Percentiles rank a stretch among this genome's conserved stretches.
Conservation (phyloP, 2,113 vertebrate genomes). For the Columba livia region DNA sequence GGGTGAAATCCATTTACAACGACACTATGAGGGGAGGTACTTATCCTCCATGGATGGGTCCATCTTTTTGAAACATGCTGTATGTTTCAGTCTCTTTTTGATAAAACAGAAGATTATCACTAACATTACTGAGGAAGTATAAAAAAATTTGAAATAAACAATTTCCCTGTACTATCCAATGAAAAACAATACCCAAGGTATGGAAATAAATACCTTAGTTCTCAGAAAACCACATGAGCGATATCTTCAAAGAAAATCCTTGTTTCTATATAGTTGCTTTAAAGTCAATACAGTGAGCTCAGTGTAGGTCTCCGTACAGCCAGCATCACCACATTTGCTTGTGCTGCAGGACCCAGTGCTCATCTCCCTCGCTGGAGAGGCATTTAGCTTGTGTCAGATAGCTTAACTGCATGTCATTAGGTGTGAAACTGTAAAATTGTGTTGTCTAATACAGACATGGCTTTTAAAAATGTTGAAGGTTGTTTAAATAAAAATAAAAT, state of each 20-base stretch:
- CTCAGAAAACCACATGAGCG: not conserved
- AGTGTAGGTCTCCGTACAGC: not conserved
- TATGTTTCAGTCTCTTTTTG: not conserved
- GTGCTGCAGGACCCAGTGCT: not conserved
- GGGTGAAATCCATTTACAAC: slow-evolving; percentile 93
- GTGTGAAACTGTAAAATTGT: not conserved
- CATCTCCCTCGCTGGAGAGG: not conserved
- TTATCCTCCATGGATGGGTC: slow-evolving; percentile 83
- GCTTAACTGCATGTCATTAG: not conserved
- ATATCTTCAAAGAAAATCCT: not conserved
- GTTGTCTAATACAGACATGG: not conserved
- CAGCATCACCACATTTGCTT: not conserved
- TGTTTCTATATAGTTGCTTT: not conserved
- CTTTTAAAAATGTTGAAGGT: not conserved
- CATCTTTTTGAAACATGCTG: too few species aligned
- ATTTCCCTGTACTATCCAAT: not conserved
- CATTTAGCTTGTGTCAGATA: not conserved
- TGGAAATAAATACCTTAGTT: not conserved
- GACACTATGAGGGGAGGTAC: slow-evolving; percentile 88
- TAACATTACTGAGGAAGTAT: not conserved
- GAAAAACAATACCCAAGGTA: not conserved
- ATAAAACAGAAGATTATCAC: not conserved
- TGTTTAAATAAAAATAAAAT: not conserved
- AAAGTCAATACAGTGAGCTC: not conserved
- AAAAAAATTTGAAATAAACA: not conserved